Evolutionary conservation across 1,140 invertebrate genomes (phyloP), one percentile per base, ranked within the genome.

Genomic region (Lasioglossum baleicum): DNA sequence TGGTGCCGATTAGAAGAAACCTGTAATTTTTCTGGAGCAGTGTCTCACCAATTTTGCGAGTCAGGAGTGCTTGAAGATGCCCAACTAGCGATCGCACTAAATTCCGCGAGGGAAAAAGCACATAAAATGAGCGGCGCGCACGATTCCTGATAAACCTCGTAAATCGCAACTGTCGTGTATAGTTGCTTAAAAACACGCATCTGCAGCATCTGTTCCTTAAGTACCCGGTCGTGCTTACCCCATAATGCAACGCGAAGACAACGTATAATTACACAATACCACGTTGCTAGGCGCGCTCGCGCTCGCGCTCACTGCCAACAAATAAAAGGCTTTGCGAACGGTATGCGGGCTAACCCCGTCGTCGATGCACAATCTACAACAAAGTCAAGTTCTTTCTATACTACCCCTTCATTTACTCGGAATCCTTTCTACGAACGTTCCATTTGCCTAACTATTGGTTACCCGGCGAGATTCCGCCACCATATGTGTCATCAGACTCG

Each of bases 331-430:
- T 53, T 35, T 35, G 60, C 26, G 13, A 63, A 35, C 15, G 22
- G 11, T 15, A 56, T 17, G 20, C 51, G 15, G 20, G 60, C 13
- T 35, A 35, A 4, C 26, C 35, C 11, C 58, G 22, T 26, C 1
- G n/a, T 26, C n/a, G 58, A 61, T 61, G 26, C 26, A 40, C 31
- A 17, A 64, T 35, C 61, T 64, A 73, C 86, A 83, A 86, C 86
- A 83, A 87, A 84, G 83, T 86, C 82, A 76, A 83, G 78, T 90
- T 87, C 84, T 83, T 83, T 84, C 74, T 70, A 71, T 71, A 80
- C 69, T 82, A 80, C 86, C 83, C 81, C 83, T 84, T 77, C 66
- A 80, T 83, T 64, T 15, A 7, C 10, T 40, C 31, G 10, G 15
- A 48, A 40, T 31, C 13, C 31, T 64, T 31, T 17, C 31, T 17